Conservation (phyloP, 2,888 invertebrate genomes). For the Polydesmus complanatus region DNA sequence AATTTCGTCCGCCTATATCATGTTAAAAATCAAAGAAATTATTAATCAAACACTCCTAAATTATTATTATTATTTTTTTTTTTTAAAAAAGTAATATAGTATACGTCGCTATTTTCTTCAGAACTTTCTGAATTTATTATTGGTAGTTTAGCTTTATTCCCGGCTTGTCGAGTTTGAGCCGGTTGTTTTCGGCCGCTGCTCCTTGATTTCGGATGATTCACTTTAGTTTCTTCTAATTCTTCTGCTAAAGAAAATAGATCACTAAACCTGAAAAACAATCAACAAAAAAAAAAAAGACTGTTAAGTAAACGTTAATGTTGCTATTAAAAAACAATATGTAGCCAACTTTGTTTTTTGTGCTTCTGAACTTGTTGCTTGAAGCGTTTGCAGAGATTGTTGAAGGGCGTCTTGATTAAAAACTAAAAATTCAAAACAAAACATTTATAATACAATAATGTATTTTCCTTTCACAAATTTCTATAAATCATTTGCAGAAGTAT, state of each 20-base stretch:
- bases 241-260: conserved; percentile 80
- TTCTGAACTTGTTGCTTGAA: conserved; percentile 75
- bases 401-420: conserved; percentile 79
- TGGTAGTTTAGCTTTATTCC: conserved; percentile 34
- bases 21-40: conserved; percentile 15
- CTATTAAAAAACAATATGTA: neutral
- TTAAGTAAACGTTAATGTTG: neutral
- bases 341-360: conserved; percentile 75
- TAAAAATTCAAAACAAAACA: conserved; percentile 19
- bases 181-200: conserved; percentile 20
- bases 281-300: no score
- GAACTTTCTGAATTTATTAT: conserved; percentile 51
- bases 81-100: no score
- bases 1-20: conserved; percentile 76
- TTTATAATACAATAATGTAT: neutral
- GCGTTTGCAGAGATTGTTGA: conserved; percentile 78
- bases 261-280: conserved; percentile 42
- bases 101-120: conserved; percentile 66
- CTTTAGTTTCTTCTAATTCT: conserved; percentile 51
- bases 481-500: conserved; percentile 17
- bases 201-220: conserved; percentile 24
- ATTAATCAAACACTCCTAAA: conserved; percentile 8
- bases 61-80: no score
- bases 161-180: conserved; percentile 12
- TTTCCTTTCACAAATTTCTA: neutral